Evolutionary conservation across 2,888 invertebrate genomes (phyloP).

Genomic region (Caenorhabditis wallacei): DNA sequence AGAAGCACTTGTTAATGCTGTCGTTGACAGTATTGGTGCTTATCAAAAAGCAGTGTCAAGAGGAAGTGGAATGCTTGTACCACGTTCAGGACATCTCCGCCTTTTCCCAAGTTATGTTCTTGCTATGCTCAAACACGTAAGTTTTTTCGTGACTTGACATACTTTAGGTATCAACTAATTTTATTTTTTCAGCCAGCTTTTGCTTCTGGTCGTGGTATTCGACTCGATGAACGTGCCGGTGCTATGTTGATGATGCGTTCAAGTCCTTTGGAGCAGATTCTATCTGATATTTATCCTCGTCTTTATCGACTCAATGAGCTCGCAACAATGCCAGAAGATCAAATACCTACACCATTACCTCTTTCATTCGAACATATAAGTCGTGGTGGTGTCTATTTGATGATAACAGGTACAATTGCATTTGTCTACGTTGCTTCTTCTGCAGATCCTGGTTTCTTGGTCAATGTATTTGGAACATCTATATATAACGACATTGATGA

Average conservation of each 20-base stretch:
- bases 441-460: constrained; percentile 69
- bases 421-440: constrained; percentile 69
- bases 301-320: constrained; percentile 90
- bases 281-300: constrained; percentile 93
- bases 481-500: constrained; percentile 69
- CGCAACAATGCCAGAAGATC: constrained; percentile 59
- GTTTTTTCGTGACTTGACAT: too few relatives aligned
- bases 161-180: too few relatives aligned
- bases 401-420: constrained; percentile 89
- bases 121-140: constrained; percentile 89
- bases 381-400: constrained; percentile 91
- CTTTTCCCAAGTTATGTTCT: constrained; percentile 93
- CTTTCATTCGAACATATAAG: constrained; percentile 89
- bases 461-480: constrained; percentile 68
- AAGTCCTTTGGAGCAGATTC: constrained; percentile 89
- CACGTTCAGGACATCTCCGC: constrained; percentile 88
- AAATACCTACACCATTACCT: constrained; percentile 88
- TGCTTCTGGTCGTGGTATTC: constrained; percentile 89
- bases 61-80: constrained; percentile 87
- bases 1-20: constrained; percentile 96
- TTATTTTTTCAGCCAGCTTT: constrained; percentile 91
- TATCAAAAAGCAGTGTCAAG: constrained; percentile 74
- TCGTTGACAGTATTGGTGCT: constrained; percentile 90
- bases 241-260: constrained; percentile 96
- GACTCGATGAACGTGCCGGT: constrained; percentile 93